A percentile compares a stretch with the other conserved stretches of the same genome.
These are phyloP conservation scores for Heliocidaris erythrogramma DNA, from an alignment of 35 echinoderm and acorn worm species.

Conservation along the genomic window DNA sequence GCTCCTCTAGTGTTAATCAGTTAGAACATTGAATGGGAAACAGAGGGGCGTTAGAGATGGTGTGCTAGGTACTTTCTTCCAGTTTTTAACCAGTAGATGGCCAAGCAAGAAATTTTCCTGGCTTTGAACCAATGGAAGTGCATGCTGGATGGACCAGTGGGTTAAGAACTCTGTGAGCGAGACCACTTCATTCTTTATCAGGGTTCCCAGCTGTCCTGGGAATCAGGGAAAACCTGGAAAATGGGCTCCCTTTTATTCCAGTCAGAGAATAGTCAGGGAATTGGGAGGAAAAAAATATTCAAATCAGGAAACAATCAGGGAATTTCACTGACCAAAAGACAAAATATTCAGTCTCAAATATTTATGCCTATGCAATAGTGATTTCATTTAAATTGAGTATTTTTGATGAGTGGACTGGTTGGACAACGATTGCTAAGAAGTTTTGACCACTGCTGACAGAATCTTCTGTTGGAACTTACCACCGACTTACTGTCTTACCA, in stretches of 20 bases:
- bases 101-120: not conserved
- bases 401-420: too few species aligned
- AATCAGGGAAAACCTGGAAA: not conserved
- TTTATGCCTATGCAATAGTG: not conserved
- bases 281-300: too few species aligned
- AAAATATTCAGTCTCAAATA: too few species aligned
- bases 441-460: too few species aligned
- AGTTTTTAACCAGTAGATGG: not conserved
- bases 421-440: too few species aligned
- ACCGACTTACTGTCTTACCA: too few species aligned
- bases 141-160: not conserved
- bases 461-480: too few species aligned
- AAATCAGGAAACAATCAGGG: too few species aligned
- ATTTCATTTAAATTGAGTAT: not conserved
- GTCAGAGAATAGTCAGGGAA: too few species aligned
- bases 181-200: too few species aligned
- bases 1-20: slow-evolving; percentile 77
- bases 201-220: not conserved
- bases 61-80: not conserved
- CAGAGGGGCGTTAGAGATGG: not conserved
- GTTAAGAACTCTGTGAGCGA: too few species aligned
- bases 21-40: not conserved
- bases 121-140: not conserved
- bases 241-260: not conserved
- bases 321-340: too few species aligned